Conservation (phyloP, 2,888 invertebrate species). For the Drosophila neutralis region DNA sequence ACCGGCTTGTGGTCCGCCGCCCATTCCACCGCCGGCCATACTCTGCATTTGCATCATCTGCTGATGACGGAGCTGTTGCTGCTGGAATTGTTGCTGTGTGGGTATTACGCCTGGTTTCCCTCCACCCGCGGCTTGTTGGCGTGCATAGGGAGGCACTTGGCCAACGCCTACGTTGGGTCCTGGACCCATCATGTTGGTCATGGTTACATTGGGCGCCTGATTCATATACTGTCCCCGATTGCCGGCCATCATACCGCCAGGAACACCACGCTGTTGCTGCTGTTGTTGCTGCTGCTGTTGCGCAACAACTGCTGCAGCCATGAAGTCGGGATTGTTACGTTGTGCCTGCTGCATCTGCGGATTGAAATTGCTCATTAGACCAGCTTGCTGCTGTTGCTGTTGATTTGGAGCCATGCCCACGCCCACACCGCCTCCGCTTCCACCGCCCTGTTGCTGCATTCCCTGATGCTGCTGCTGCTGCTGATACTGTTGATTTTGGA, state of each 20-base stretch:
- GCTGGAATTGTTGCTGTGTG: slow-evolving; percentile 83
- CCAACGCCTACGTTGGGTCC: slow-evolving; percentile 84
- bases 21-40: slow-evolving; percentile 78
- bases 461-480: slow-evolving; percentile 84
- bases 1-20: slow-evolving; percentile 80
- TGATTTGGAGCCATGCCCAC: slow-evolving; percentile 75
- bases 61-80: slow-evolving; percentile 89
- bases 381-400: slow-evolving; percentile 82
- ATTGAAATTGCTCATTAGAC: slow-evolving; percentile 83
- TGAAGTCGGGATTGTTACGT: slow-evolving; percentile 83
- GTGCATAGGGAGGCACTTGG: slow-evolving; percentile 92
- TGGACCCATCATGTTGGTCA: slow-evolving; percentile 87
- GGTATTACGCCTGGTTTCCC: slow-evolving; percentile 82
- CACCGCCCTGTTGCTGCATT: slow-evolving; percentile 73
- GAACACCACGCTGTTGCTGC: slow-evolving; percentile 73
- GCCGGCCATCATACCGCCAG: slow-evolving; percentile 77
- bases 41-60: slow-evolving; percentile 88
- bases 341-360: slow-evolving; percentile 83
- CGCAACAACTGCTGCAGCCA: slow-evolving; percentile 78
- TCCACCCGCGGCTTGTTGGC: slow-evolving; percentile 84
- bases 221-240: slow-evolving; percentile 84
- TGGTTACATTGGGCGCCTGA: slow-evolving; percentile 93
- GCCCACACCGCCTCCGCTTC: slow-evolving; percentile 57
- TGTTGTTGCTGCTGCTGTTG: slow-evolving; percentile 74
- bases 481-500: slow-evolving; percentile 85